Percentiles rank a stretch among this genome's conserved stretches.
These are phyloP conservation scores for Lagodon rhomboides DNA, from an alignment of 2,797 vertebrate species.

Conservation along the genomic window DNA sequence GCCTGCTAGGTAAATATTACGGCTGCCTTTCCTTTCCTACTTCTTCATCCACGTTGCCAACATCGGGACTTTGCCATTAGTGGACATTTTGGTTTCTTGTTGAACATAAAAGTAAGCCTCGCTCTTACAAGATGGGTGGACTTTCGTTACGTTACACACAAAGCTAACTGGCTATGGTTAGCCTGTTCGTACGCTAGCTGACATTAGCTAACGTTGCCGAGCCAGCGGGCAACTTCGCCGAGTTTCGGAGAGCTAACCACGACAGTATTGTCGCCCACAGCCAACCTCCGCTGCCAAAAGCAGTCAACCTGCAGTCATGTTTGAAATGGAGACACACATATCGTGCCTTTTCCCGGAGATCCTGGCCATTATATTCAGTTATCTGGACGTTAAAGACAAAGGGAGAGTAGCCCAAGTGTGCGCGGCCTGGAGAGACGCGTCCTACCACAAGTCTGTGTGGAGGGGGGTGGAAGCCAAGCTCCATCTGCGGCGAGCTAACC, in stretches of 20 bases:
- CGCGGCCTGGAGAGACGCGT: slow-evolving; percentile 96
- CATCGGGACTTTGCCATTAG: neutral
- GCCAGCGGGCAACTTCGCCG: slow-evolving; percentile 67
- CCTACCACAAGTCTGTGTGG: slow-evolving; percentile 98
- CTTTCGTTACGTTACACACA: slow-evolving; percentile 36
- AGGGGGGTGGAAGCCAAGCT: slow-evolving; percentile 98
- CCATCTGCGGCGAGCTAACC: slow-evolving; percentile 97
- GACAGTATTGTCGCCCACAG: slow-evolving; percentile 39
- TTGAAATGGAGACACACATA: slow-evolving; percentile 95
- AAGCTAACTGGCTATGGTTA: slow-evolving; percentile 63
- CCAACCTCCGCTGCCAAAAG: slow-evolving; percentile 17
- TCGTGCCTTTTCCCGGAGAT: slow-evolving; percentile 98
- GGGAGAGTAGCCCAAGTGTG: slow-evolving; percentile 97
- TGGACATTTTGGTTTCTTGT: neutral
- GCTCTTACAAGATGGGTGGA: slow-evolving; percentile 31
- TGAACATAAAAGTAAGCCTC: neutral
- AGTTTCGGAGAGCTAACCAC: slow-evolving; percentile 63
- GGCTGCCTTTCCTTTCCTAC: slow-evolving; percentile 34
- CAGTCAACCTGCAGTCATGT: slow-evolving; percentile 62
- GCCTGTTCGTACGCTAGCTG: slow-evolving; percentile 59
- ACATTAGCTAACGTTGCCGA: slow-evolving; percentile 64
- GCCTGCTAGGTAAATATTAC: slow-evolving; percentile 66
- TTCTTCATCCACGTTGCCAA: neutral
- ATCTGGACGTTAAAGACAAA: slow-evolving; percentile 97
- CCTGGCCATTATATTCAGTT: slow-evolving; percentile 97